phyloP scores from a whole-genome alignment of 2,113 vertebrate genomes.

The Gobio gobio region DNA sequence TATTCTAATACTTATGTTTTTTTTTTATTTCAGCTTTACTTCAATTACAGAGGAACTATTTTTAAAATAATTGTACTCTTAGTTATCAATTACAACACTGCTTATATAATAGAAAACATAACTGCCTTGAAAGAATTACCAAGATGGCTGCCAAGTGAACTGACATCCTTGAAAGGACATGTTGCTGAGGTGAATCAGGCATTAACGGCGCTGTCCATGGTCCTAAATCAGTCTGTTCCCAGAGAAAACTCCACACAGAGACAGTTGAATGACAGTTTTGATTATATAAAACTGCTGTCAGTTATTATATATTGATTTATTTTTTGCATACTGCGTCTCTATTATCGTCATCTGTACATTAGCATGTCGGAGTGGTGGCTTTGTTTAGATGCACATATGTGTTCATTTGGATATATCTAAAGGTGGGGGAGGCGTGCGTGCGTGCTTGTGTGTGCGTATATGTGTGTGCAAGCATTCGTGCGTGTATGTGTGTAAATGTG shows the following conservation, averaged over 20 bases:
- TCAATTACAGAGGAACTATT: background rate
- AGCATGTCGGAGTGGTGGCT: slow-evolving; percentile 3
- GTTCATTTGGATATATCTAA: slow-evolving; percentile 31
- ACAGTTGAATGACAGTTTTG: background rate
- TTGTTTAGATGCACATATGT: slow-evolving; percentile 38
- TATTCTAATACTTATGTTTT: background rate
- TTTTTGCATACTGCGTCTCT: slow-evolving; percentile 34
- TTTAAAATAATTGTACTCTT: background rate
- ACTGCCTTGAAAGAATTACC: background rate
- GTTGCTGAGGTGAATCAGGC: background rate
- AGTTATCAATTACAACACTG: background rate
- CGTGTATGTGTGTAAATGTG: slow-evolving; percentile 47
- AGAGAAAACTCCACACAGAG: background rate
- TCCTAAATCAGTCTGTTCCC: slow-evolving; percentile 26
- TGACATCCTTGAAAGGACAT: background rate
- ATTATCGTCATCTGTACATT: slow-evolving; percentile 55
- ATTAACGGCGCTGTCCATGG: slow-evolving; percentile 44
- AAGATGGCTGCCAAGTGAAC: background rate
- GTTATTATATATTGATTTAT: slow-evolving; percentile 48
- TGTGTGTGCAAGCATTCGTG: slow-evolving; percentile 44
- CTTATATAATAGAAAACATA: background rate
- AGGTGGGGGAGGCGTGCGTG: background rate
- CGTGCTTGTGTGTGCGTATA: slow-evolving; percentile 28
- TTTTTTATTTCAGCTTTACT: background rate
- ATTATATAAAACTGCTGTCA: slow-evolving; percentile 35